Evolutionary conservation across 2,113 vertebrate species (phyloP).

Genomic region (Cyprinodon tularosa): DNA sequence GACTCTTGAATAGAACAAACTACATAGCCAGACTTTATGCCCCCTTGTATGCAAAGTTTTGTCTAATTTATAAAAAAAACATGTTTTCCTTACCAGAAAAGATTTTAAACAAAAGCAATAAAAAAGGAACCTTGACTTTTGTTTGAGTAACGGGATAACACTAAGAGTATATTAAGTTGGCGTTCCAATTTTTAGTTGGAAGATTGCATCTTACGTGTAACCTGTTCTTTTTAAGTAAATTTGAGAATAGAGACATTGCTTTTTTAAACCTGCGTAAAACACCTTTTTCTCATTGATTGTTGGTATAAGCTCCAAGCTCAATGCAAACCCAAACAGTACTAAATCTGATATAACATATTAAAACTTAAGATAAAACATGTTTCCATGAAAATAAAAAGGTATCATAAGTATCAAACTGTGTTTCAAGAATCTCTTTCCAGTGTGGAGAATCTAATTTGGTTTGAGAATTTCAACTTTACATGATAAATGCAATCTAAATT

Average conservation of each 20-base stretch:
- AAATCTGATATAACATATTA: too few species aligned
- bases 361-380: too few species aligned
- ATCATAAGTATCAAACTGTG: not conserved
- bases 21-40: conserved; percentile 59
- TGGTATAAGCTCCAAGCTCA: too few species aligned
- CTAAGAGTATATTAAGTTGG: not conserved
- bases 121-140: not conserved
- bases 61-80: conserved; percentile 25
- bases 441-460: not conserved
- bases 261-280: not conserved
- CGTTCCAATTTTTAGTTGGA: not conserved
- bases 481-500: not conserved
- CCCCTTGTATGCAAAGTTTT: conserved; percentile 42
- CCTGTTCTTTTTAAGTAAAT: not conserved
- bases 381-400: not conserved
- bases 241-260: not conserved
- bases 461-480: not conserved
- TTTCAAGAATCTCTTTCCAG: not conserved
- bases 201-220: not conserved
- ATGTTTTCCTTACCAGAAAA: conserved; percentile 18
- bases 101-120: conserved; percentile 19
- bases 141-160: not conserved
- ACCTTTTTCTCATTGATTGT: too few species aligned
- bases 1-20: conserved; percentile 57
- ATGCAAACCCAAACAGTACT: not conserved